Evolutionary conservation across 2,113 vertebrate species (phyloP).

Genomic region (Podarcis cretensis): DNA sequence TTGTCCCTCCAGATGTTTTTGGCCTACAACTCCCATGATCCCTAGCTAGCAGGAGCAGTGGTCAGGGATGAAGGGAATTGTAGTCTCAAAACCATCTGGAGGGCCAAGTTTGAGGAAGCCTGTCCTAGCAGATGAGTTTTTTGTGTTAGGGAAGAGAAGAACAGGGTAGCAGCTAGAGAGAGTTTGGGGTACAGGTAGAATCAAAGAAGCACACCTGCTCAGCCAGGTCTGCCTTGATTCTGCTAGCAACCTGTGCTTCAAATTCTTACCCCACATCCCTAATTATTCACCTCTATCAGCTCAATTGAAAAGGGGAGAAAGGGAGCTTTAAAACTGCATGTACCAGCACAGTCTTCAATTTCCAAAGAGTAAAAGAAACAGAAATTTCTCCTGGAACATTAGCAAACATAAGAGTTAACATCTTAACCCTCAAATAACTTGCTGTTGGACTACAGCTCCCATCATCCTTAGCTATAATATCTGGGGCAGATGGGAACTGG

Average conservation of each 20-base stretch:
- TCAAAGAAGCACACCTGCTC: background rate
- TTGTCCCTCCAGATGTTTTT: too few relatives aligned
- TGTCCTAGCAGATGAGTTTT: background rate
- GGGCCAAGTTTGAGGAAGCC: too few relatives aligned
- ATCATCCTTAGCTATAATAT: too few relatives aligned
- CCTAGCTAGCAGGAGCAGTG: too few relatives aligned
- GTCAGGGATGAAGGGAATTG: too few relatives aligned
- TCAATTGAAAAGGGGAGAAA: background rate
- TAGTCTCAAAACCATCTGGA: too few relatives aligned
- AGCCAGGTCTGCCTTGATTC: background rate
- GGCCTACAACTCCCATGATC: too few relatives aligned
- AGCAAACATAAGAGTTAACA: background rate
- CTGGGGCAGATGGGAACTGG: too few relatives aligned
- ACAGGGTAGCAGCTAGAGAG: background rate
- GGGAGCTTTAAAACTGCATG: background rate
- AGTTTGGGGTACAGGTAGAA: background rate
- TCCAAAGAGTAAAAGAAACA: background rate
- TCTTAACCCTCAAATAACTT: background rate
- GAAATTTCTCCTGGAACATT: too few relatives aligned
- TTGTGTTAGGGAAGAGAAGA: background rate
- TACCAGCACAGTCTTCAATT: background rate
- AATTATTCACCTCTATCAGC: background rate
- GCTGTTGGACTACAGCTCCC: too few relatives aligned
- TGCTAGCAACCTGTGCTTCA: background rate
- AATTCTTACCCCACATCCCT: too few relatives aligned